Conservation (phyloP, 2,888 invertebrate genomes). For the Acrobasis consociella region DNA sequence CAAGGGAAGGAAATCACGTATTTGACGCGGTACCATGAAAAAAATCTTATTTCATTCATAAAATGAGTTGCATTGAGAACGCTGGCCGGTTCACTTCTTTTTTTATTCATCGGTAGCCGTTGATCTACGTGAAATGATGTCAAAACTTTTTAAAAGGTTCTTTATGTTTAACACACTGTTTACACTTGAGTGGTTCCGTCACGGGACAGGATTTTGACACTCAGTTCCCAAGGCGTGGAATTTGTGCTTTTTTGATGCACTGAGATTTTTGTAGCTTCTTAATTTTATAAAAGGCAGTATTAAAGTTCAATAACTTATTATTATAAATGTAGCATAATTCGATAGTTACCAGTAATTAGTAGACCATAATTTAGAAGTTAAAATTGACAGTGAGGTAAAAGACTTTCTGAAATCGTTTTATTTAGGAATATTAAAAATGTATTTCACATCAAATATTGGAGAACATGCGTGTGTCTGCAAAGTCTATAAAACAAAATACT, state of each 20-base stretch:
- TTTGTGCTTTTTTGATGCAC: conserved; percentile 37
- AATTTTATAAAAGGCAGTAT: conserved; percentile 7
- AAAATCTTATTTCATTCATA: conserved; percentile 82
- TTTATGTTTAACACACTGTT: conserved; percentile 73
- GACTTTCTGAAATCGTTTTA: too few species aligned
- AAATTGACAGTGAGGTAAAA: too few species aligned
- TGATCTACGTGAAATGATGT: conserved; percentile 81
- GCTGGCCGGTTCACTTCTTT: conserved; percentile 46
- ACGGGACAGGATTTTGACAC: conserved; percentile 50
- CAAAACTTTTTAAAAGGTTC: conserved; percentile 55
- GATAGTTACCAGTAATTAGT: too few species aligned
- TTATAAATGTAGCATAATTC: not conserved
- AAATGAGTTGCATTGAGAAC: conserved; percentile 78
- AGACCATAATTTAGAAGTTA: not conserved
- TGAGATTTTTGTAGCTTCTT: conserved; percentile 11
- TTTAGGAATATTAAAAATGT: not conserved
- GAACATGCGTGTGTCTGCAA: not conserved
- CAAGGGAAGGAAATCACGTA: conserved; percentile 79
- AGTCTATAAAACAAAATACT: not conserved
- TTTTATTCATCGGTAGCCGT: conserved; percentile 48
- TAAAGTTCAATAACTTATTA: not conserved
- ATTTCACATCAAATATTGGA: not conserved
- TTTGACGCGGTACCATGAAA: conserved; percentile 74
- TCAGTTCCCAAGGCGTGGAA: conserved; percentile 49
- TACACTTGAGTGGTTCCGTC: conserved; percentile 67